A percentile compares a stretch with the other conserved stretches of the same genome.
phyloP scores from a whole-genome alignment of 2,888 invertebrate genomes.

The Archaeoteleia sp. region DNA sequence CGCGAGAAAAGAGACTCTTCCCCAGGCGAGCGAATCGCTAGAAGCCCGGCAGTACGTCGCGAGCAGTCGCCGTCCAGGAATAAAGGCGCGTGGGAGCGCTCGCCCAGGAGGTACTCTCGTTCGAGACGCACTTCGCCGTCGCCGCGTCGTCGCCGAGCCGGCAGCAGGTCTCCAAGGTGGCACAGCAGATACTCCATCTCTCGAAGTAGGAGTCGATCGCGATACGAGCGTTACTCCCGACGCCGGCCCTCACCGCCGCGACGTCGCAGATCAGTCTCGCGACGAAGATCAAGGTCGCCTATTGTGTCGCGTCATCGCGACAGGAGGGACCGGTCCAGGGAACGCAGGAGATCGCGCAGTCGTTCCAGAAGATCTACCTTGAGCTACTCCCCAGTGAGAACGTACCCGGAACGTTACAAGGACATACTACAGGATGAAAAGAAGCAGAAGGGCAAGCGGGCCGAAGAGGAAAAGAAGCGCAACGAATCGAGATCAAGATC shows the following conservation, averaged over 20 bases:
- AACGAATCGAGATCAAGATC: constrained; percentile 64
- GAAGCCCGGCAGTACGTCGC: constrained; percentile 53
- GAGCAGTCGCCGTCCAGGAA: constrained; percentile 55
- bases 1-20: constrained; percentile 67
- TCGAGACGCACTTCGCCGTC: constrained; percentile 63
- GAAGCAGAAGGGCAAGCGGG: constrained; percentile 77
- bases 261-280: constrained; percentile 48
- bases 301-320: constrained; percentile 29
- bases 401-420: constrained; percentile 82
- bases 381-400: constrained; percentile 82
- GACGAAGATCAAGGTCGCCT: constrained; percentile 62
- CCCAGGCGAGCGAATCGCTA: constrained; percentile 67
- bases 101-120: constrained; percentile 64
- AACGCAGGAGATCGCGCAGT: constrained; percentile 52
- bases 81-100: constrained; percentile 57
- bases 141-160: constrained; percentile 55
- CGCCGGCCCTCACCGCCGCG: constrained; percentile 59
- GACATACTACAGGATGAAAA: constrained; percentile 80
- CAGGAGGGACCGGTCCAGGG: constrained; percentile 32
- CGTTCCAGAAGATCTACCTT: constrained; percentile 76
- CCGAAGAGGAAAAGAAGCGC: constrained; percentile 64
- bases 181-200: constrained; percentile 64
- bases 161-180: constrained; percentile 66
- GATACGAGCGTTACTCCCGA: constrained; percentile 64
- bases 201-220: constrained; percentile 65